Percentiles rank a stretch among this genome's conserved stretches.
phyloP scores from a whole-genome alignment of 2,888 invertebrate genomes.

The Brassicogethes aeneus region DNA sequence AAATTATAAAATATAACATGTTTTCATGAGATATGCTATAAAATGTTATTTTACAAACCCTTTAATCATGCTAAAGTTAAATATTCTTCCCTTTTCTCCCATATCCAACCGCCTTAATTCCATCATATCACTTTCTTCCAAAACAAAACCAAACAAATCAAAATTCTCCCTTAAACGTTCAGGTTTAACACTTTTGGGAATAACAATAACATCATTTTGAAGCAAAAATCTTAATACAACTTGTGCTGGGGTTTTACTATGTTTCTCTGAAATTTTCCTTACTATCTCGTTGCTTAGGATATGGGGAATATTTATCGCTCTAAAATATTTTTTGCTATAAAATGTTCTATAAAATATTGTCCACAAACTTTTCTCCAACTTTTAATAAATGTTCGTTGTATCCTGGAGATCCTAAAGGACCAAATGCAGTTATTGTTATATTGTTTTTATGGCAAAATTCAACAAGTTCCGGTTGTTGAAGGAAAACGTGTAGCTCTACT shows the following conservation, averaged over 20 bases:
- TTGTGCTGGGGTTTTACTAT: background rate
- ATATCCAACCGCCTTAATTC: background rate
- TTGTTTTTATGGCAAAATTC: background rate
- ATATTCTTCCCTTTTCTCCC: background rate
- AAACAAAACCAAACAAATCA: constrained; percentile 1
- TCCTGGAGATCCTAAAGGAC: background rate
- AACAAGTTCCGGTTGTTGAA: background rate
- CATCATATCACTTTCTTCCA: background rate
- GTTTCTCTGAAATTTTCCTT: background rate
- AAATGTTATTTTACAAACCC: background rate
- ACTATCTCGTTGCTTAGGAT: background rate
- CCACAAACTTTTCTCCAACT: background rate
- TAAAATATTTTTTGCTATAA: too few species aligned
- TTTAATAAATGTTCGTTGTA: background rate
- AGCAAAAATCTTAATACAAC: constrained; percentile 2
- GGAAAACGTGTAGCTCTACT: background rate
- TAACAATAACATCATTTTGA: constrained; percentile 1
- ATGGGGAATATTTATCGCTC: background rate
- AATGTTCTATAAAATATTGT: too few species aligned
- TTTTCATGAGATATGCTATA: background rate
- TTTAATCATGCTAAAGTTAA: background rate
- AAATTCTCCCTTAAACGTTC: background rate
- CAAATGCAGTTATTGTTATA: background rate
- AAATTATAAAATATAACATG: too few species aligned
- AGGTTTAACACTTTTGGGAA: background rate